Evolutionary conservation across 2,113 vertebrate species (phyloP).

Genomic region (Neolamprologus falcicula): DNA sequence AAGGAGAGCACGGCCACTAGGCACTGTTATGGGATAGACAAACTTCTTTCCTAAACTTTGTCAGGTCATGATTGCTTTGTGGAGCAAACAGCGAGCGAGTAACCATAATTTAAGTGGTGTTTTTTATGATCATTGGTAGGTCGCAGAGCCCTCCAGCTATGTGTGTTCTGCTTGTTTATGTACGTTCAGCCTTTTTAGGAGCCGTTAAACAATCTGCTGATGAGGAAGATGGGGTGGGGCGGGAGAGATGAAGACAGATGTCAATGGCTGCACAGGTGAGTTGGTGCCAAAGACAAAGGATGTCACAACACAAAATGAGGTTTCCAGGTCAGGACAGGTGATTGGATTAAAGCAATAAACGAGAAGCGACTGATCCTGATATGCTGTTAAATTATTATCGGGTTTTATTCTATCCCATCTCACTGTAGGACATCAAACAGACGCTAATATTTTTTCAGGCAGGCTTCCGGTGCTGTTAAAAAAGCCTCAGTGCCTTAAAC

Average conservation of each 20-base stretch:
- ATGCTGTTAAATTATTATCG: background rate
- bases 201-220: slow-evolving; percentile 12
- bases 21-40: background rate
- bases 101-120: background rate
- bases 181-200: background rate
- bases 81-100: background rate
- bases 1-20: background rate
- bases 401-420: background rate
- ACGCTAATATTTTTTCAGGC: background rate
- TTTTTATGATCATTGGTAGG: background rate
- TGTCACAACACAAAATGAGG: background rate
- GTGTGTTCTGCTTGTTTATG: slow-evolving; percentile 9
- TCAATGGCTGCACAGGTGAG: background rate
- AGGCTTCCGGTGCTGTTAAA: background rate
- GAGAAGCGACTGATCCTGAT: background rate
- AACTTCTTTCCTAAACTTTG: background rate
- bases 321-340: background rate
- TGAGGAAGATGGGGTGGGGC: background rate
- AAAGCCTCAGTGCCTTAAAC: background rate
- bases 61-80: background rate
- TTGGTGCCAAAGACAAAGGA: background rate
- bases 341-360: background rate
- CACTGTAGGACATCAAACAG: background rate
- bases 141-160: background rate
- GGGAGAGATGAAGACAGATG: background rate